Evolutionary conservation across 2,888 invertebrate species (phyloP).

Genomic region (Hypena proboscidalis): DNA sequence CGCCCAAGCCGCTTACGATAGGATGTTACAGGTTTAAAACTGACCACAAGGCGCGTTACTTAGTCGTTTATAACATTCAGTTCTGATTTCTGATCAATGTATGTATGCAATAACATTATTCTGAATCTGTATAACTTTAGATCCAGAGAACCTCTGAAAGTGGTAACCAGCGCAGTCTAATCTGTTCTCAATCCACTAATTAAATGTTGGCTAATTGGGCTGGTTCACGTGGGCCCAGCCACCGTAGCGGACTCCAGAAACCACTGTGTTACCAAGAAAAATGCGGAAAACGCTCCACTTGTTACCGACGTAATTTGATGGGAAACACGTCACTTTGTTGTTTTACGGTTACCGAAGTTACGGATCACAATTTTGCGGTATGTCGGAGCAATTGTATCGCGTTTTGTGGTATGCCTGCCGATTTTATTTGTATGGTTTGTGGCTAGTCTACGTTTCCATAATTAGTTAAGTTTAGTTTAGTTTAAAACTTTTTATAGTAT

Average conservation of each 20-base stretch:
- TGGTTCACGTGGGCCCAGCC: constrained; percentile 58
- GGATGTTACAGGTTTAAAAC: too few relatives aligned
- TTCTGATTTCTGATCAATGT: too few relatives aligned
- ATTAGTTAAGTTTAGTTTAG: too few relatives aligned
- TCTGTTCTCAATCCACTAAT: constrained; percentile 57
- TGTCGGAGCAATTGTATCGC: constrained; percentile 34
- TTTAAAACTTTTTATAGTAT: too few relatives aligned
- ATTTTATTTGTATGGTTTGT: constrained; percentile 18
- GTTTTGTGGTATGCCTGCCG: constrained; percentile 16
- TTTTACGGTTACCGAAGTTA: constrained; percentile 41
- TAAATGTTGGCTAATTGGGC: constrained; percentile 62
- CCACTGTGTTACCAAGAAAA: constrained; percentile 39
- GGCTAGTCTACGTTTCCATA: constrained; percentile 20
- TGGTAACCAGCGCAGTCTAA: constrained; percentile 13
- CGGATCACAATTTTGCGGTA: constrained; percentile 39
- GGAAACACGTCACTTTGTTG: constrained; percentile 38
- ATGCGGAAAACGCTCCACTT: constrained; percentile 51
- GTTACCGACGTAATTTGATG: constrained; percentile 51
- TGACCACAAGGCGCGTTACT: too few relatives aligned
- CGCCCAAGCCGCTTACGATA: too few relatives aligned
- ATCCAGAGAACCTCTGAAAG: too few relatives aligned
- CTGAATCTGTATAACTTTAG: too few relatives aligned
- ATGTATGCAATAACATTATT: too few relatives aligned
- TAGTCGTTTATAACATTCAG: too few relatives aligned
- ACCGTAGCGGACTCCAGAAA: constrained; percentile 47